Percentiles rank a stretch among this genome's conserved stretches.
Conservation (phyloP, 2,113 vertebrate species). For the Callipepla californica region DNA sequence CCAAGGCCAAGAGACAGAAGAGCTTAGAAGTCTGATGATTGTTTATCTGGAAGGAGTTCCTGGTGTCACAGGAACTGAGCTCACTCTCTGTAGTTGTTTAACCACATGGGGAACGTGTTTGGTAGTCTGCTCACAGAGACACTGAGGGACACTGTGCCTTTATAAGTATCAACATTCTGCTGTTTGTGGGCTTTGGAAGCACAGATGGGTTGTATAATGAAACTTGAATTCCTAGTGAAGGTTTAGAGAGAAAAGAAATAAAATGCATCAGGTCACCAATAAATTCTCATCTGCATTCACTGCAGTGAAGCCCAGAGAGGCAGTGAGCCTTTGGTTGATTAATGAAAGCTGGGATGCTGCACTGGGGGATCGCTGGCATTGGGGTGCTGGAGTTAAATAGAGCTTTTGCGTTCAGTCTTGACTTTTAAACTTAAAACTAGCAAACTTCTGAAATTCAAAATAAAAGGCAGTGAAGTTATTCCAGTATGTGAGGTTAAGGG, state of each 20-base stretch:
- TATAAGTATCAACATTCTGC: background rate
- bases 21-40: constrained; percentile 45
- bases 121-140: background rate
- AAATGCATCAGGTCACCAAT: background rate
- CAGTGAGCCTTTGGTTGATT: background rate
- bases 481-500: background rate
- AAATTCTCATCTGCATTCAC: background rate
- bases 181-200: background rate
- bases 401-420: background rate
- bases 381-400: background rate
- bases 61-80: background rate
- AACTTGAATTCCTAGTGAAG: background rate
- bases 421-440: background rate
- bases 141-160: background rate
- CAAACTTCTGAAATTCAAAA: background rate
- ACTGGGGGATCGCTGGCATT: background rate
- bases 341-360: background rate
- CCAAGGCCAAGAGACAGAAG: constrained; percentile 53
- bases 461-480: background rate
- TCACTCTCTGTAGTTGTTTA: background rate
- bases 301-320: background rate
- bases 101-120: constrained; percentile 42
- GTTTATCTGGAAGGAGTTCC: constrained; percentile 52
- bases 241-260: background rate
- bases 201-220: background rate